Evolutionary conservation across 2,888 invertebrate species (phyloP).

Genomic region (Enchytraeus crypticus): DNA sequence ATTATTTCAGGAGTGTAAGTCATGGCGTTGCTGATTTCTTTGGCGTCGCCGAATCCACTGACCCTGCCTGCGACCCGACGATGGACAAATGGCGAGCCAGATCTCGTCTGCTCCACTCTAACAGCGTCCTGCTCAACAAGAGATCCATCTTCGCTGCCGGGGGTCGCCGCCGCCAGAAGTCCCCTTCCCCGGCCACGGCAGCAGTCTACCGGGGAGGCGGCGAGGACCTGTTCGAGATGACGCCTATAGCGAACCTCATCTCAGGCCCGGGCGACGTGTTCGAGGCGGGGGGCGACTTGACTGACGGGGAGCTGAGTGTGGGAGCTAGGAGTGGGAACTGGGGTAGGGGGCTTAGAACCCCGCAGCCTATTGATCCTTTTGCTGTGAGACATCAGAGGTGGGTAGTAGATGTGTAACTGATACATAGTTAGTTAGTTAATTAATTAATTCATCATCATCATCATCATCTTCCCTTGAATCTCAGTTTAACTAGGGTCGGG

Average conservation of each 20-base stretch:
- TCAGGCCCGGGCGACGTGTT: not conserved
- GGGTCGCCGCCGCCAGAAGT: not conserved
- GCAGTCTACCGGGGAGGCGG: not conserved
- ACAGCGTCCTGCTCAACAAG: not conserved
- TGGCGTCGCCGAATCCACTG: constrained; percentile 71
- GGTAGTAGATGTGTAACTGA: no score
- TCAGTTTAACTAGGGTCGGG: no score
- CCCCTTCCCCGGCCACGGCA: not conserved
- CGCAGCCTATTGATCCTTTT: constrained; percentile 10
- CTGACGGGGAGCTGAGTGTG: constrained; percentile 1
- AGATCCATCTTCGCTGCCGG: not conserved
- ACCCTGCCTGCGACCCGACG: not conserved
- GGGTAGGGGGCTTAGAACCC: not conserved
- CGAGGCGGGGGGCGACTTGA: not conserved
- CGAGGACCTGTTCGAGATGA: not conserved
- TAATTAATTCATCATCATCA: no score
- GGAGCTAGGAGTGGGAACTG: not conserved
- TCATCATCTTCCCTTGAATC: no score
- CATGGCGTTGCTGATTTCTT: constrained; percentile 75
- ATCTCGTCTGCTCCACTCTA: constrained; percentile 1
- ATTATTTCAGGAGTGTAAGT: constrained; percentile 59
- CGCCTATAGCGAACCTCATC: not conserved
- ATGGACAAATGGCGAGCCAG: constrained; percentile 8
- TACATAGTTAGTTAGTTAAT: no score
- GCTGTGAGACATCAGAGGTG: constrained; percentile 44